phyloP scores from a whole-genome alignment of 2,888 invertebrate species.

The Plagodis dolabraria region DNA sequence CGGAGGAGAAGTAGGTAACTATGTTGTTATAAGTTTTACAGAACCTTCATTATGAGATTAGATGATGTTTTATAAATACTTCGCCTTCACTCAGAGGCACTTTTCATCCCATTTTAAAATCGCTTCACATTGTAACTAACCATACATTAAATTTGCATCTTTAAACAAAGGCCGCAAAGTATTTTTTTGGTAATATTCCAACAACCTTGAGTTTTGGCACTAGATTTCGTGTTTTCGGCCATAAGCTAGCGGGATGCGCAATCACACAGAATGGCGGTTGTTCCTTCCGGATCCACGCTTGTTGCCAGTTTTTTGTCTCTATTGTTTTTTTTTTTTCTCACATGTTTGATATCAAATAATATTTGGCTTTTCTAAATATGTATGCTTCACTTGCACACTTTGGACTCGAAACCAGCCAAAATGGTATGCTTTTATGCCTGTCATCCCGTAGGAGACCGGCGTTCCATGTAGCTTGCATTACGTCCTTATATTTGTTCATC shows the following conservation, averaged over 20 bases:
- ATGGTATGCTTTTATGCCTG: too few relatives aligned
- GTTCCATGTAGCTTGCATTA: too few relatives aligned
- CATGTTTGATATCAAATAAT: constrained; percentile 1
- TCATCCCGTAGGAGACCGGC: too few relatives aligned
- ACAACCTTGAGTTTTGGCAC: constrained; percentile 60
- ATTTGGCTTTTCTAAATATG: too few relatives aligned
- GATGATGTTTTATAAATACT: too few relatives aligned
- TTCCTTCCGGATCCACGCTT: constrained; percentile 12
- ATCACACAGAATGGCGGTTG: constrained; percentile 23
- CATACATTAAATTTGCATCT: constrained; percentile 7
- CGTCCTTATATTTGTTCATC: too few relatives aligned
- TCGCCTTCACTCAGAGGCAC: too few relatives aligned
- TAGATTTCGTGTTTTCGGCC: constrained; percentile 51
- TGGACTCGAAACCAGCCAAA: too few relatives aligned
- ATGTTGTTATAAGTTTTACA: too few relatives aligned
- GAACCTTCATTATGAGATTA: too few relatives aligned
- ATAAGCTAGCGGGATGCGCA: constrained; percentile 43
- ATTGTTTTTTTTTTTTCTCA: neutral
- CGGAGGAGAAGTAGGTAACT: too few relatives aligned
- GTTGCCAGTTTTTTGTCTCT: neutral
- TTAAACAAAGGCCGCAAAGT: constrained; percentile 35
- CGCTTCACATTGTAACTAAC: neutral
- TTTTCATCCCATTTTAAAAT: neutral
- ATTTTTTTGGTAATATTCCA: constrained; percentile 49
- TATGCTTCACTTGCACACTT: too few relatives aligned